Conservation (phyloP, 2,797 vertebrate genomes). For the Melanotaenia pygmaea region DNA sequence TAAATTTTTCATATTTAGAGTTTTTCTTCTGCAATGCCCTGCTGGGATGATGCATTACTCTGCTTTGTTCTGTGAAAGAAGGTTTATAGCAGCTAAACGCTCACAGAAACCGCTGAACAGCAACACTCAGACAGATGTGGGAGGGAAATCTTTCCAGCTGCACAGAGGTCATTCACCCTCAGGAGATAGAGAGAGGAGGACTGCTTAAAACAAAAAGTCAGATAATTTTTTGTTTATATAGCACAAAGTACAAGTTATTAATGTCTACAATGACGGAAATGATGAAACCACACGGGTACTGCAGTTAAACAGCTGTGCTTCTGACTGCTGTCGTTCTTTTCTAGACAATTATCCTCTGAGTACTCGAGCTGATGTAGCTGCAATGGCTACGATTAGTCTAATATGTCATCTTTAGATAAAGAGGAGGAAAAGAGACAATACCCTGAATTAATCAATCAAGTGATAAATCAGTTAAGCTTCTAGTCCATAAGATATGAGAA, state of each 20-base stretch:
- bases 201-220: slow-evolving; percentile 21
- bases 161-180: slow-evolving; percentile 45
- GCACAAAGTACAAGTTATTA: background rate
- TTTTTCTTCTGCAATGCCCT: slow-evolving; percentile 15
- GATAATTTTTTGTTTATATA: slow-evolving; percentile 23
- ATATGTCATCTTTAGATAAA: background rate
- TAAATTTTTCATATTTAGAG: slow-evolving; percentile 9
- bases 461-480: background rate
- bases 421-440: slow-evolving; percentile 1
- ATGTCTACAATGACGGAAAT: background rate
- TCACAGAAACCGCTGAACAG: slow-evolving; percentile 50
- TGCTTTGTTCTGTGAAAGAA: slow-evolving; percentile 41
- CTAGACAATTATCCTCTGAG: slow-evolving; percentile 11
- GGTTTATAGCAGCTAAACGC: slow-evolving; percentile 56
- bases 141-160: slow-evolving; percentile 58
- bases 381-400: background rate
- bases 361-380: too few species aligned
- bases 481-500: background rate
- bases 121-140: slow-evolving; percentile 63
- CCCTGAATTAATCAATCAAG: background rate
- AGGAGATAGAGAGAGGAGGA: slow-evolving; percentile 26
- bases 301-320: background rate
- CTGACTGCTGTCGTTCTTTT: background rate
- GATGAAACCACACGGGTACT: background rate
- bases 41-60: slow-evolving; percentile 31